phyloP scores from a whole-genome alignment of 2,113 vertebrate genomes.

The Ancistrus triradiatus region DNA sequence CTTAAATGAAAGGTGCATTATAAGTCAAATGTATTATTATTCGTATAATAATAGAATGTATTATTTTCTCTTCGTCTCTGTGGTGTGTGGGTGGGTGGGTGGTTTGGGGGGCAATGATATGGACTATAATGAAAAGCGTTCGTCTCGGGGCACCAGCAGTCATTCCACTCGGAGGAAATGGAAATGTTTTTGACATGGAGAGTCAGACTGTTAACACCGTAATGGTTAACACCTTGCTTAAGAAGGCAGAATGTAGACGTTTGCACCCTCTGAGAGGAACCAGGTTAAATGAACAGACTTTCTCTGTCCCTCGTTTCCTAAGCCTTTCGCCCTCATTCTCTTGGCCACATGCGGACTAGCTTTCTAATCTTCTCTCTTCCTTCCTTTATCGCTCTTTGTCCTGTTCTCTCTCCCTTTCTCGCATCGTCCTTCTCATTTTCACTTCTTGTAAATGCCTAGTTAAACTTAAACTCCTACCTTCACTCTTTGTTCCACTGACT shows the following conservation, averaged over 20 bases:
- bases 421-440: not conserved
- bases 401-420: constrained; percentile 1
- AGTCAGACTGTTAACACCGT: too few relatives aligned
- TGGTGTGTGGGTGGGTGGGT: constrained; percentile 13
- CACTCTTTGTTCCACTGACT: not conserved
- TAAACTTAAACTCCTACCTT: not conserved
- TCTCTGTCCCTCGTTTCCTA: not conserved
- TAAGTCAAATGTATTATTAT: too few relatives aligned
- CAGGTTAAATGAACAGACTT: constrained; percentile 8
- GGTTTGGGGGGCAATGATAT: constrained; percentile 3
- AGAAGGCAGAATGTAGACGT: constrained; percentile 15
- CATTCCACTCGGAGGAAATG: constrained; percentile 8
- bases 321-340: not conserved
- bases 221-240: constrained; percentile 18
- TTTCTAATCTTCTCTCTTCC: not conserved
- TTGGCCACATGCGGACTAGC: not conserved
- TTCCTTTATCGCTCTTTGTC: too few relatives aligned
- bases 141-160: constrained; percentile 2
- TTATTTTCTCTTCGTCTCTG: constrained; percentile 8
- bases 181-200: constrained; percentile 17
- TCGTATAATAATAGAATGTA: too few relatives aligned
- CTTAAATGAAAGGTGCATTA: too few relatives aligned
- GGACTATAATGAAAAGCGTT: constrained; percentile 11
- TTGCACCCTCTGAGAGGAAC: not conserved
- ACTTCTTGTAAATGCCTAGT: not conserved